These are phyloP conservation scores for Omphaloscelis lunosa DNA, from an alignment of 2,888 invertebrate genomes.

Conservation along the genomic window DNA sequence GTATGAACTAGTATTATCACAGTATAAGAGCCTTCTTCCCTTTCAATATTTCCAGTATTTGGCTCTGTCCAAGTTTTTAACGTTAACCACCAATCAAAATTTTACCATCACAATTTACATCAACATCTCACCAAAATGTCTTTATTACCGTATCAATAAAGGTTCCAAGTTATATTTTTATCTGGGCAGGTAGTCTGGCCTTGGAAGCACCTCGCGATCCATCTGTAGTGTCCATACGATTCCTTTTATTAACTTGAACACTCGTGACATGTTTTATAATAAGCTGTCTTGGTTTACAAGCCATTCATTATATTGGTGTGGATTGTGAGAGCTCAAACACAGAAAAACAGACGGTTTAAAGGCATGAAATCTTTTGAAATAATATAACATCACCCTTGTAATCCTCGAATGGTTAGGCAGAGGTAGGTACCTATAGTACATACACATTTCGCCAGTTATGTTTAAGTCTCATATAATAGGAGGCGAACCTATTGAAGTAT, in stretches of 20 bases:
- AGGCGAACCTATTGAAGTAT: not conserved
- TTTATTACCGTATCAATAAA: constrained; percentile 34
- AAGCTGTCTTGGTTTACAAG: constrained; percentile 31
- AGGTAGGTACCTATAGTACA: not conserved
- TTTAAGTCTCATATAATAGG: not conserved
- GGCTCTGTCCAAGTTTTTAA: too few species aligned
- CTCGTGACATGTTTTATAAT: constrained; percentile 60
- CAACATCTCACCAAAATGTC: constrained; percentile 18
- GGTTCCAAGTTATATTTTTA: constrained; percentile 48
- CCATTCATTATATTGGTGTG: not conserved
- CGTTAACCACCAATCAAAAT: not conserved
- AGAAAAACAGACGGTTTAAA: not conserved
- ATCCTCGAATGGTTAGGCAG: not conserved
- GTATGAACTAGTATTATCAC: not conserved
- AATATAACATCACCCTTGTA: not conserved
- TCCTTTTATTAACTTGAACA: constrained; percentile 46
- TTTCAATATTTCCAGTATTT: too few species aligned
- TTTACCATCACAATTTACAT: not conserved
- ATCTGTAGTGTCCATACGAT: constrained; percentile 21
- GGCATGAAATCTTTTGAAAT: not conserved
- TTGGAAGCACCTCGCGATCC: constrained; percentile 47
- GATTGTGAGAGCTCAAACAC: constrained; percentile 18
- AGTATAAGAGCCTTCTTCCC: not conserved
- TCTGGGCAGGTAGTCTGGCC: constrained; percentile 58
- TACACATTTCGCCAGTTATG: not conserved